Conservation (phyloP, 2,797 vertebrate species). For the Antennarius maculatus region DNA sequence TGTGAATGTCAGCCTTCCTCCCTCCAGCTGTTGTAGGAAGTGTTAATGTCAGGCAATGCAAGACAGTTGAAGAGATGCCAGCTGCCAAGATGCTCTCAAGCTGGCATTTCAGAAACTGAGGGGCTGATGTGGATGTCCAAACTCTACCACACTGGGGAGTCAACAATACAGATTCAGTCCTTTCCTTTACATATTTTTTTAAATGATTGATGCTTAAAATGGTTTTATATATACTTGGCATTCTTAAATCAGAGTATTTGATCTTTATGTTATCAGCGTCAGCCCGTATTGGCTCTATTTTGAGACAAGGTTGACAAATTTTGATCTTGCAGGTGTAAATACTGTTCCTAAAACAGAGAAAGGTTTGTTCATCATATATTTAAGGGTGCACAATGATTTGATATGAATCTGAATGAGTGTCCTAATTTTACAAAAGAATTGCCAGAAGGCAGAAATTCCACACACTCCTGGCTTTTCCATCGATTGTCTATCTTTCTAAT, state of each 20-base stretch:
- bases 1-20: slow-evolving; percentile 50
- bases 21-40: slow-evolving; percentile 66
- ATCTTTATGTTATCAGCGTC: too few relatives aligned
- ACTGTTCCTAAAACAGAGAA: neutral
- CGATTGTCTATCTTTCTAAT: too few relatives aligned
- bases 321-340: neutral
- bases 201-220: neutral
- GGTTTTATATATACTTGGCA: too few relatives aligned
- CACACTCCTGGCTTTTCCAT: too few relatives aligned
- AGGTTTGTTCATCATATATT: neutral
- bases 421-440: slow-evolving; percentile 10
- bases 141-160: neutral
- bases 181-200: neutral
- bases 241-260: too few relatives aligned
- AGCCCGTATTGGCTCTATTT: neutral
- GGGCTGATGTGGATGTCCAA: slow-evolving; percentile 13
- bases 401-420: neutral
- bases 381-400: neutral
- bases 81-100: slow-evolving; percentile 53
- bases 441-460: neutral
- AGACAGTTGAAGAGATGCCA: slow-evolving; percentile 52
- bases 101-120: slow-evolving; percentile 36
- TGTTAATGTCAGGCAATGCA: slow-evolving; percentile 51
- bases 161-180: neutral
- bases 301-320: neutral